A percentile compares a stretch with the other conserved stretches of the same genome.
Evolutionary conservation across 2,113 vertebrate genomes (phyloP).

Genomic region (Salvelinus namaycush): DNA sequence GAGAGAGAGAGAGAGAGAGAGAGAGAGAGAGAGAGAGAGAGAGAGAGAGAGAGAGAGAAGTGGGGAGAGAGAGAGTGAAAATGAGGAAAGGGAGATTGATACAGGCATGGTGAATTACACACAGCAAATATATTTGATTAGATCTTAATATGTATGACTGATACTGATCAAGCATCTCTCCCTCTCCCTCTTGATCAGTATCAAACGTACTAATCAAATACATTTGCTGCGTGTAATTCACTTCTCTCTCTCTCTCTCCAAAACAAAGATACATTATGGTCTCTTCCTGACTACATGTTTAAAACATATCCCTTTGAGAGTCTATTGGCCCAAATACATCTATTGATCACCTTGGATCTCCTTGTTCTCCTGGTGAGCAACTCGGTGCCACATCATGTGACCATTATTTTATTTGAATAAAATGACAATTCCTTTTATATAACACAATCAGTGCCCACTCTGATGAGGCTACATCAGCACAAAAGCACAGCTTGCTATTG

Average conservation of each 20-base stretch:
- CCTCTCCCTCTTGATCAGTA: background rate
- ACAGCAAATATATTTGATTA: background rate
- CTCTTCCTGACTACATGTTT: too few species aligned
- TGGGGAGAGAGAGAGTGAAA: too few species aligned
- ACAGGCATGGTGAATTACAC: background rate
- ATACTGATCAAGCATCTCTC: background rate
- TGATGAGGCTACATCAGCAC: background rate
- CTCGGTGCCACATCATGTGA: slow-evolving; percentile 13
- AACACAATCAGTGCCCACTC: slow-evolving; percentile 38
- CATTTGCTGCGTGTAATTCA: too few species aligned
- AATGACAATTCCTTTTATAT: slow-evolving; percentile 7
- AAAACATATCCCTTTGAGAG: background rate
- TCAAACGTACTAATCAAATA: too few species aligned
- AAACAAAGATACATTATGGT: too few species aligned
- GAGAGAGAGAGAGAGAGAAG: too few species aligned
- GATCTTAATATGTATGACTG: background rate
- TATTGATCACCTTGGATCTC: background rate
- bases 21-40: too few species aligned
- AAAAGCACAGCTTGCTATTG: slow-evolving; percentile 36
- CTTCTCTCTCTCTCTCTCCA: too few species aligned
- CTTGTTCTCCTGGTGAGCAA: background rate
- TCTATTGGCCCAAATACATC: background rate
- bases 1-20: too few species aligned
- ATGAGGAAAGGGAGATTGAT: background rate
- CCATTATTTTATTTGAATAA: slow-evolving; percentile 13